Evolutionary conservation across 2,113 vertebrate genomes (phyloP).

Genomic region (Tupaia chinensis): DNA sequence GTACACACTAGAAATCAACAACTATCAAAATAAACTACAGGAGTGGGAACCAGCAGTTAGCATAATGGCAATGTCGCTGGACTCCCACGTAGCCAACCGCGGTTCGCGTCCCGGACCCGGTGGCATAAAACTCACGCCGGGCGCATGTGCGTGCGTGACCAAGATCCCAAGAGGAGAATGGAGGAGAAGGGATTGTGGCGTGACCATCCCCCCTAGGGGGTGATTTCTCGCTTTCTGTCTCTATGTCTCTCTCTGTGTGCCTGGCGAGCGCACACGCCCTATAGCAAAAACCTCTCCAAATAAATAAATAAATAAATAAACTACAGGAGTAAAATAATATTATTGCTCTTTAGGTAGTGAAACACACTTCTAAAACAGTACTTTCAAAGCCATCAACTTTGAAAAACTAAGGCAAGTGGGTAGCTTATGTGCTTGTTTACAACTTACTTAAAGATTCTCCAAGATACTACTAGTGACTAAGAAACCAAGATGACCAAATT

Average conservation of each 20-base stretch:
- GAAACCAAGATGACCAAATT: background rate
- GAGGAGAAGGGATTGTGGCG: too few species aligned
- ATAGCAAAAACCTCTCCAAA: too few species aligned
- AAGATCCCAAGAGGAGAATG: too few species aligned
- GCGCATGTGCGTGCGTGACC: too few species aligned
- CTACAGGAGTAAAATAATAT: background rate
- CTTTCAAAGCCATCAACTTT: constrained; percentile 37
- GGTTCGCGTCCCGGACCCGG: too few species aligned
- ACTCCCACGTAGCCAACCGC: too few species aligned
- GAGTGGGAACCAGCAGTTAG: background rate
- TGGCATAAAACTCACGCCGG: too few species aligned
- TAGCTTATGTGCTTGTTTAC: background rate
- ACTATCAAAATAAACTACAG: background rate
- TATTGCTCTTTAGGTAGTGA: background rate
- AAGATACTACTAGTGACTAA: constrained; percentile 19
- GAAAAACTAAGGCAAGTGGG: background rate
- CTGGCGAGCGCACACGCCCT: too few species aligned
- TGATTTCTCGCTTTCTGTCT: too few species aligned
- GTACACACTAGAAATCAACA: background rate
- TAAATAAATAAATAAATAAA: background rate
- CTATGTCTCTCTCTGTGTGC: too few species aligned
- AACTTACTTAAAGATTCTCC: constrained; percentile 44
- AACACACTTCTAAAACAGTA: background rate
- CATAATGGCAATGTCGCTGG: too few species aligned
- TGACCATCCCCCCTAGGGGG: too few species aligned